These are phyloP conservation scores for Sus cebifrons DNA, from an alignment of 2,797 vertebrate genomes.

Conservation along the genomic window DNA sequence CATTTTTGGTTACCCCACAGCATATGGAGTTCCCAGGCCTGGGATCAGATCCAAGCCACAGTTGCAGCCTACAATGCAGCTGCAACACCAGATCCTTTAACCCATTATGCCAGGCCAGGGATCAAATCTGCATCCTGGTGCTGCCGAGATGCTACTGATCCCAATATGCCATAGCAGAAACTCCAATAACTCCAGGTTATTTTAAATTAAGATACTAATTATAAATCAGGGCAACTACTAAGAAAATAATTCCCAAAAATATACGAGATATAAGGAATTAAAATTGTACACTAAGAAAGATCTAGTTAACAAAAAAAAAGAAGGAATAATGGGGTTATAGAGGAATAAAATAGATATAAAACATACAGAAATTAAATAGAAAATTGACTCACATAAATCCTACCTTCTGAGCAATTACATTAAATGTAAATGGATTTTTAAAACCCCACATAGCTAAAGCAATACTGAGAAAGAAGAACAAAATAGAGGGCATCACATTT, in stretches of 20 bases:
- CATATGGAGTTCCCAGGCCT: too few species aligned
- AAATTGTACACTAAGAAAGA: neutral
- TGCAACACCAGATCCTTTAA: too few species aligned
- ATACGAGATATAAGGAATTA: too few species aligned
- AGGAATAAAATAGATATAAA: neutral
- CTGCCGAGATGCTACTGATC: too few species aligned
- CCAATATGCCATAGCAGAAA: too few species aligned
- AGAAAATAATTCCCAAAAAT: too few species aligned
- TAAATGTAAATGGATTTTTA: neutral
- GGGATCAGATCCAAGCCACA: too few species aligned
- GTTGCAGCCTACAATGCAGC: too few species aligned
- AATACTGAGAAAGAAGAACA: neutral
- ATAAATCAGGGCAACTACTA: neutral
- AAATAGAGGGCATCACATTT: neutral
- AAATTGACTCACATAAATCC: neutral
- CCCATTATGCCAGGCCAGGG: too few species aligned
- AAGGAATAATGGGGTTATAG: neutral
- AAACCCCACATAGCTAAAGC: neutral
- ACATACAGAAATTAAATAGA: neutral
- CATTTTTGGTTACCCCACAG: too few species aligned
- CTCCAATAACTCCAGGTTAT: neutral
- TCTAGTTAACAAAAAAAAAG: neutral
- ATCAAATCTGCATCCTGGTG: too few species aligned
- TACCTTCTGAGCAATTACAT: neutral
- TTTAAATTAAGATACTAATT: constrained; percentile 2